Base-by-base conservation (phyloP, 2,113 vertebrate genomes). In the Platycercus adscitus region DNA sequence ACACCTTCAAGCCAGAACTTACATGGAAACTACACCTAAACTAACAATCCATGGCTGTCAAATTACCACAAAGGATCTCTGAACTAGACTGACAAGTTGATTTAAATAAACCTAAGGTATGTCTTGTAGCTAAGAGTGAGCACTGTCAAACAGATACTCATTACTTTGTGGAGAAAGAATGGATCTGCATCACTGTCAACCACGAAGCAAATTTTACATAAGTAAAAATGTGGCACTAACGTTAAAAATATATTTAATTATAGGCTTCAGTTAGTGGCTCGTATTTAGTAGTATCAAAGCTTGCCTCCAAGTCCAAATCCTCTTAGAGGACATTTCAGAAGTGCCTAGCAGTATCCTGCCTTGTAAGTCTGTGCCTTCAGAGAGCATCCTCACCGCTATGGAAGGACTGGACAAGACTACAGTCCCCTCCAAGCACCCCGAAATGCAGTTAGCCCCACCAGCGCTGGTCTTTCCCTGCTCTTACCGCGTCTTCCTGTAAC, bases 151-250 rank as follows among this genome's bases (percentile, higher is more conserved):
- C 1, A 63, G 2, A 16, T 8, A 7, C 4, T 50, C 9, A 1
- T 4, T 13, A 12, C 7, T 17, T 3, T 9, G 7, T 29, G 15
- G 10, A 75, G 70, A 58, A 89, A 37, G 0, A 28, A 43, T 0
- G 0, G 2, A 31, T 1, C 16, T 14, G 2, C 14, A 12, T 14
- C 24, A 53, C 13, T 2, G 2, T 14, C 5, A 11, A 1, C 10
- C 4, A 44, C 0, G 4, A 0, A 31, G 0, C 1, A 47, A 26
- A 0, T 4, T 17, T 9, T 7, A 5, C 0, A 0, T 0, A 8
- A 2, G 2, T 0, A 26, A 21, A 55, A 46, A 39, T 0, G 2
- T 1, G 6, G 50, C 66, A 8, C 0, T 17, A 28, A 13, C 0
- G 0, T 26, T 43, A 33, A 53, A 71, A 37, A 3, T 0, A 10